Base-by-base conservation (phyloP, 2,888 invertebrate species). In the Prionchulus punctatus region DNA sequence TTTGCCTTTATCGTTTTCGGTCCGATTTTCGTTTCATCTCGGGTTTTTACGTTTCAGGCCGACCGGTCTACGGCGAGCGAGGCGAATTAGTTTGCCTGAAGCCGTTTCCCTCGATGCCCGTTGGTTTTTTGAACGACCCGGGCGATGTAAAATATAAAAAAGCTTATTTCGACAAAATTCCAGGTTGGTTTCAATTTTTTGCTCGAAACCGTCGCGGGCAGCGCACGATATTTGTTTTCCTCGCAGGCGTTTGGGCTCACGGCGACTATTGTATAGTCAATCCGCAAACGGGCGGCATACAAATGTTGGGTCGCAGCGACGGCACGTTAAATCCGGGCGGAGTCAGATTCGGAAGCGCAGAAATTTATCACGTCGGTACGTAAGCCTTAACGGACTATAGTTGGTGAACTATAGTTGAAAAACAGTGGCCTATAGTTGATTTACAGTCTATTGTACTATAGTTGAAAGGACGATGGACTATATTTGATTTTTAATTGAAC, bases 311-410 rank as follows among this genome's bases (percentile, higher is more conserved):
- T 4, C 66, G 79, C 63, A 74, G 77, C 69, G 79, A 79, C 68
- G 78, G 77, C 0, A 78, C 77, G 0, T 65, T 79, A 43, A 79
- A 79, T 65, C 77, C 79, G 25, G 76, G 75, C 66, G 79, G 79
- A 26, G 77, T 79, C 0, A 67, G 79, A 30, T 79, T 79, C 67
- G 79, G 79, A 27, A 77, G 77, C 63, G 75, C 79, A n/a, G 79
- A 79, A 66, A 78, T 79, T 57, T 79, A 79, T 63, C 72, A 76
- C 61, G 71, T 78, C 57, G 77, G 76, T 76, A 64, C 68, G n/a
- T n/a, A n/a, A n/a, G n/a, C n/a, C n/a, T n/a, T n/a, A n/a, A n/a
- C n/a, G n/a, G 21, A 26, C 30, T 54, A 18, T 18, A n/a, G 30
- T 21, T n/a, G 55, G 23, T 53, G 23, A n/a, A 7, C n/a, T n/a